Conservation (phyloP, 2,113 vertebrate species). For the Sus scrofa region DNA sequence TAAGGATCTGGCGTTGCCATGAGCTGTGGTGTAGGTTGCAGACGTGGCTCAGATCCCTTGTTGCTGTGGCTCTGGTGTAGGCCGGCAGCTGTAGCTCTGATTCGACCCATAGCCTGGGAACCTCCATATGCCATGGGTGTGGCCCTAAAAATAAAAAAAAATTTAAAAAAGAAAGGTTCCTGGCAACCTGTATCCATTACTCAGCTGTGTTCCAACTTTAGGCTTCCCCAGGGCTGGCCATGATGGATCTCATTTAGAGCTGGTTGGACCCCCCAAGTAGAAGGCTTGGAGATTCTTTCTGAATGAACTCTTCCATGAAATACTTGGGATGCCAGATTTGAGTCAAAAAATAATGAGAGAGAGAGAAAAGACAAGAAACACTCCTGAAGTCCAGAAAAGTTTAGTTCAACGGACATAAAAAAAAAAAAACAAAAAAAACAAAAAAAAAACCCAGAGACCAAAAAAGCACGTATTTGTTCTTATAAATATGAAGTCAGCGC, state of each 20-base stretch:
- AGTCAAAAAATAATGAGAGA: background rate
- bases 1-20: too few relatives aligned
- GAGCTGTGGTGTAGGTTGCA: too few relatives aligned
- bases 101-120: too few relatives aligned
- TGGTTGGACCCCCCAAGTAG: conserved; percentile 59
- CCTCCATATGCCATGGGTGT: too few relatives aligned
- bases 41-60: too few relatives aligned
- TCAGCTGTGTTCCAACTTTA: conserved; percentile 3
- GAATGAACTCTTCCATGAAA: conserved; percentile 58
- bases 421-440: conserved; percentile 64
- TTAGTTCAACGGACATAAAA: conserved; percentile 59
- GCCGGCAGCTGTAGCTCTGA: too few relatives aligned
- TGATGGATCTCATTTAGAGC: conserved; percentile 67
- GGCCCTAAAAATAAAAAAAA: too few relatives aligned
- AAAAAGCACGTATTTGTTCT: conserved; percentile 28
- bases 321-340: conserved; percentile 58
- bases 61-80: too few relatives aligned
- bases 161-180: background rate
- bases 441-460: conserved; percentile 53
- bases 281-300: conserved; percentile 59
- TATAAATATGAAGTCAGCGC: background rate
- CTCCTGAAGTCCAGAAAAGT: conserved; percentile 45
- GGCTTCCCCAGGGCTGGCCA: conserved; percentile 8
- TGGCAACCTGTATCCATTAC: background rate
- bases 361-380: background rate